These are phyloP conservation scores for Eupelmus urozonus DNA, from an alignment of 2,888 invertebrate genomes.

Conservation along the genomic window DNA sequence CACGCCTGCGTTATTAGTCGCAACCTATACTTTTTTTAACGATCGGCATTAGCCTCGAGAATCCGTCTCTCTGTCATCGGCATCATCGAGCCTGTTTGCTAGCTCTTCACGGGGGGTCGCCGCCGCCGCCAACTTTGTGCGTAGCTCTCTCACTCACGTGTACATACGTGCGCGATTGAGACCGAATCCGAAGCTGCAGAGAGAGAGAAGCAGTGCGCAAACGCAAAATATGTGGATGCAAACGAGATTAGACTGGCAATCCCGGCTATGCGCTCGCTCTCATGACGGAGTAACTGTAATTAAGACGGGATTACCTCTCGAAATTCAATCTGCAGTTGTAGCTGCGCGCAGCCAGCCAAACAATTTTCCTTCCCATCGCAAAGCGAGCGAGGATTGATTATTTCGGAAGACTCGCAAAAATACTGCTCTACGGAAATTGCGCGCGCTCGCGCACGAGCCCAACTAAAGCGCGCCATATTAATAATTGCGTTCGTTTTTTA, in stretches of 20 bases:
- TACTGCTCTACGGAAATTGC: no score
- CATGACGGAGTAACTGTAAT: constrained; percentile 54
- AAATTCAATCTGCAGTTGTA: constrained; percentile 57
- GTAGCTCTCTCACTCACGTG: background rate
- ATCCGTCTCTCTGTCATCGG: background rate
- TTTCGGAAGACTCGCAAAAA: background rate
- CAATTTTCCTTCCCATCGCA: constrained; percentile 33
- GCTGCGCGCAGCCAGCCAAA: background rate
- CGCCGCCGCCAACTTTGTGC: background rate
- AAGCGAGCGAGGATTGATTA: background rate
- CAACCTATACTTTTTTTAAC: constrained; percentile 45
- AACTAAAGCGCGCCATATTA: no score
- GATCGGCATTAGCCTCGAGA: constrained; percentile 16
- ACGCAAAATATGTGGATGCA: constrained; percentile 55
- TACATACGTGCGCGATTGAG: background rate
- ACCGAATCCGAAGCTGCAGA: no score
- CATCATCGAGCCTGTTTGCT: background rate
- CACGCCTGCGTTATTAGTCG: constrained; percentile 36
- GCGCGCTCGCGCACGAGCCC: no score
- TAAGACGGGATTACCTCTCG: constrained; percentile 60
- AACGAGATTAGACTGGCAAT: constrained; percentile 58
- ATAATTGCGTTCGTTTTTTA: no score
- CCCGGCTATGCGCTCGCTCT: constrained; percentile 28
- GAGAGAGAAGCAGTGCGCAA: constrained; percentile 4
- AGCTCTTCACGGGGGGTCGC: background rate